Conservation (phyloP, 2,888 invertebrate species). For the Caenorhabditis panamensis region DNA sequence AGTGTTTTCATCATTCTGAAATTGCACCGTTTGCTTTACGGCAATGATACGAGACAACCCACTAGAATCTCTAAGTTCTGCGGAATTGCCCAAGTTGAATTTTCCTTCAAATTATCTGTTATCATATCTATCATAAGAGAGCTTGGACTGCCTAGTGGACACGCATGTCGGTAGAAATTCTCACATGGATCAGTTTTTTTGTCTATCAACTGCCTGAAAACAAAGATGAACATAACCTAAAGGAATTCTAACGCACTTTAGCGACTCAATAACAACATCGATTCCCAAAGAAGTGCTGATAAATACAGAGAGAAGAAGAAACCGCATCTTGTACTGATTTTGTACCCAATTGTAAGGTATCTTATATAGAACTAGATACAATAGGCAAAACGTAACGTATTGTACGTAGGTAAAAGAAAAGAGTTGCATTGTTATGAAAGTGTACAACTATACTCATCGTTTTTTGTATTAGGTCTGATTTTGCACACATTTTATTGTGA, state of each 20-base stretch:
- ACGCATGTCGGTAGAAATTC: constrained; percentile 8
- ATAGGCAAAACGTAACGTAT: too few species aligned
- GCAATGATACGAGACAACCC: too few species aligned
- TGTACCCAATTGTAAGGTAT: background rate
- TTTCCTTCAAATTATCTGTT: background rate
- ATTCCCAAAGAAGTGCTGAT: background rate
- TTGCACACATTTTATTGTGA: too few species aligned
- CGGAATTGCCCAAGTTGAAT: too few species aligned
- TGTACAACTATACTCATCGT: too few species aligned
- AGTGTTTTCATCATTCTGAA: too few species aligned
- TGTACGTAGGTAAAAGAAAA: too few species aligned
- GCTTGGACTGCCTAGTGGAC: background rate
- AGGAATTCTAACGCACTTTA: background rate
- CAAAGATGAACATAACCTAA: too few species aligned
- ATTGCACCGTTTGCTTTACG: too few species aligned
- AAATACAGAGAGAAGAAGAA: background rate
- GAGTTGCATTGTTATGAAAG: too few species aligned
- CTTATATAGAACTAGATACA: background rate
- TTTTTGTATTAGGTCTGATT: too few species aligned
- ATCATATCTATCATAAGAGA: background rate
- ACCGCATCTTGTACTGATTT: background rate
- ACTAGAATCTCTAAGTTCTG: too few species aligned
- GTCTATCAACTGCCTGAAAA: background rate
- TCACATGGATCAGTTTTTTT: background rate
- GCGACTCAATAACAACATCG: background rate